Base-by-base conservation (phyloP, 2,113 vertebrate species). In the Sciurus niger region DNA sequence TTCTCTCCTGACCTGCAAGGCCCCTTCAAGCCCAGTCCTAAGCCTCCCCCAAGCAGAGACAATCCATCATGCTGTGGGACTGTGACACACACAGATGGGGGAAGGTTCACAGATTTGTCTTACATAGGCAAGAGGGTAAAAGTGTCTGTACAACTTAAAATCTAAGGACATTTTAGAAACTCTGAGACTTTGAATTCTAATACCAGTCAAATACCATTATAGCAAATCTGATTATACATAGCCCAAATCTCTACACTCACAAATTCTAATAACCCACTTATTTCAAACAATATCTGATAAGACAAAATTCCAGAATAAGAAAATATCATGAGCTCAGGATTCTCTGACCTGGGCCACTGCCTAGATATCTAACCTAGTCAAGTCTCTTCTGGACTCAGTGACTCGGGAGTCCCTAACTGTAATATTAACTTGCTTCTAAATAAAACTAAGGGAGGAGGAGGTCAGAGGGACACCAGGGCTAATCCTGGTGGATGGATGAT, bases 21-120 rank as follows among this genome's bases (percentile, higher is more conserved):
- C n/a, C 97, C 82, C 94, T 90, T 93, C 82, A 97, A 96, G 70
- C 95, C 96, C 96, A 12, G 2, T 94, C 94, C 96, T 97, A 97
- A 97, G 96, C 97, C 94, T 97, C 87, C 96, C 96, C 96, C 94
- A 95, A 96, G 95, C 97, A 98, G 93, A 97, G 96, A 98, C 98
- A 96, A 98, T 98, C 97, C 97, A 98, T 98, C 98, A 98, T 97
- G 97, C 95, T 93, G 87, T 80, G 88, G 95, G 97, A 78, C 96
- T 92, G 97, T 98, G 97, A 98, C 98, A 97, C 92, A 78, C 97
- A 96, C 97, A 97, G 97, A 97, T 96, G 98, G 97, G 96, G 98
- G 96, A 96, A 97, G 97, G 97, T 83, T 85, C 97, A 92, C 93
- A 93, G 97, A 98, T 95, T 85, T 96, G 90, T 98, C 95, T 98